Percentiles rank a stretch among this genome's conserved stretches.
These are phyloP conservation scores for Lissonota sp. DNA, from an alignment of 2,888 invertebrate species.

Conservation along the genomic window DNA sequence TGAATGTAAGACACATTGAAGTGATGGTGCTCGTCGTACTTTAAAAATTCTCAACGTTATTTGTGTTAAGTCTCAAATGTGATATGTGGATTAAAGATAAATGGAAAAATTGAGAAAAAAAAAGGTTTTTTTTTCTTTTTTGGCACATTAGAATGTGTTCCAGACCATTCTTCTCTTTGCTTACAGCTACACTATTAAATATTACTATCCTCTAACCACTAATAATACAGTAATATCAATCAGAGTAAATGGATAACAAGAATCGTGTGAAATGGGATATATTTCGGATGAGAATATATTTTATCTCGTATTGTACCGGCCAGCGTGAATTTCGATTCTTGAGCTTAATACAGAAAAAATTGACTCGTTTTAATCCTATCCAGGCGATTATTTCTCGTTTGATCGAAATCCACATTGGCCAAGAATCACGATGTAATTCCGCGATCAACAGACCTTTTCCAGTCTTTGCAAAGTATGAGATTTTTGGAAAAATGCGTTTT, in stretches of 20 bases:
- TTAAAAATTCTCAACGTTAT: constrained; percentile 39
- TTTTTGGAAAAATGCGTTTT: constrained; percentile 29
- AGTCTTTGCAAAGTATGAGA: constrained; percentile 5
- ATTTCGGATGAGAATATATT: neutral
- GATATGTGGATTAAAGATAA: constrained; percentile 21
- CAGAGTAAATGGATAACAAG: constrained; percentile 47
- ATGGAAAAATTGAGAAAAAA: constrained; percentile 72
- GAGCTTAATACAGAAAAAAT: constrained; percentile 54
- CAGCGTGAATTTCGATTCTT: constrained; percentile 20
- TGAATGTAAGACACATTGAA: constrained; percentile 46
- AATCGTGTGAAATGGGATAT: constrained; percentile 54
- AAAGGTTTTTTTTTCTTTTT: constrained; percentile 62
- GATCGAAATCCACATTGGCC: constrained; percentile 39
- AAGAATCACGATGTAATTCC: constrained; percentile 18
- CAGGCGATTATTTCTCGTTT: constrained; percentile 27
- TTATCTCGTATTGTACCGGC: neutral
- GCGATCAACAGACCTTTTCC: neutral
- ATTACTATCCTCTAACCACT: constrained; percentile 37
- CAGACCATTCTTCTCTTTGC: constrained; percentile 82
- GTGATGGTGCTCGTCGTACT: constrained; percentile 46
- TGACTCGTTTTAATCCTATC: constrained; percentile 56
- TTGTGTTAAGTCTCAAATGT: constrained; percentile 52
- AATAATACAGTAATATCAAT: constrained; percentile 49
- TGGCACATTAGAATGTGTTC: constrained; percentile 81
- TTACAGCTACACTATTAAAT: constrained; percentile 58